phyloP scores from a whole-genome alignment of 30 jellyfish, hydroid and myxozoan species.

The Rhopilema esculentum region DNA sequence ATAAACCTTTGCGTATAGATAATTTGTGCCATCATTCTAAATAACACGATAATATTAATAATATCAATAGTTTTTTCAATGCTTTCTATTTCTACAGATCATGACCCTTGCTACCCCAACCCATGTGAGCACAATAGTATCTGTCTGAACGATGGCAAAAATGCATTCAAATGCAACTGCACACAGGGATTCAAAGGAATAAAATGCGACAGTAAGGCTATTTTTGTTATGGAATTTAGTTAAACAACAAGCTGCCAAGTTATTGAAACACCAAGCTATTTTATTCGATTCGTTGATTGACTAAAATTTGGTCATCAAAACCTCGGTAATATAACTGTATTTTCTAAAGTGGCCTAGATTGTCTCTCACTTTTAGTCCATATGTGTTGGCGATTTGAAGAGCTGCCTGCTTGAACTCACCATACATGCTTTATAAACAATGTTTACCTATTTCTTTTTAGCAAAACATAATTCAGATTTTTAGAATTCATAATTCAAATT shows the following conservation, averaged over 20 bases:
- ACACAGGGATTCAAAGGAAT: constrained; percentile 93
- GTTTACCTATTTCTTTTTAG: too few relatives aligned
- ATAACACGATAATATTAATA: neutral
- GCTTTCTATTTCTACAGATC: constrained; percentile 32
- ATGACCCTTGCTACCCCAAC: constrained; percentile 94
- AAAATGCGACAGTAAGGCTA: constrained; percentile 82
- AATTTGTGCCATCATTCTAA: neutral
- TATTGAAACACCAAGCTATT: neutral
- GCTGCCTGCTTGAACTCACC: too few relatives aligned
- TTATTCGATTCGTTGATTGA: neutral
- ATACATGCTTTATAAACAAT: too few relatives aligned
- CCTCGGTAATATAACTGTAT: too few relatives aligned
- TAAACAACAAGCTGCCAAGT: neutral
- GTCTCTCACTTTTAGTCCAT: too few relatives aligned
- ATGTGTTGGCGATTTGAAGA: too few relatives aligned
- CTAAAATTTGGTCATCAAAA: too few relatives aligned
- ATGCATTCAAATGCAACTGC: constrained; percentile 87
- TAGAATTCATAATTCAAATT: too few relatives aligned
- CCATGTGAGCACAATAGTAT: constrained; percentile 89
- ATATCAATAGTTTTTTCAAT: too few relatives aligned
- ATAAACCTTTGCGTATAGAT: too few relatives aligned
- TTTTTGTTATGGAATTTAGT: neutral
- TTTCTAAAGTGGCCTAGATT: too few relatives aligned
- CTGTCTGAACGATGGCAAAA: constrained; percentile 75
- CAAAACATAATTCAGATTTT: too few relatives aligned